Conservation (phyloP, 2,113 vertebrate genomes). For the Sander vitreus region DNA sequence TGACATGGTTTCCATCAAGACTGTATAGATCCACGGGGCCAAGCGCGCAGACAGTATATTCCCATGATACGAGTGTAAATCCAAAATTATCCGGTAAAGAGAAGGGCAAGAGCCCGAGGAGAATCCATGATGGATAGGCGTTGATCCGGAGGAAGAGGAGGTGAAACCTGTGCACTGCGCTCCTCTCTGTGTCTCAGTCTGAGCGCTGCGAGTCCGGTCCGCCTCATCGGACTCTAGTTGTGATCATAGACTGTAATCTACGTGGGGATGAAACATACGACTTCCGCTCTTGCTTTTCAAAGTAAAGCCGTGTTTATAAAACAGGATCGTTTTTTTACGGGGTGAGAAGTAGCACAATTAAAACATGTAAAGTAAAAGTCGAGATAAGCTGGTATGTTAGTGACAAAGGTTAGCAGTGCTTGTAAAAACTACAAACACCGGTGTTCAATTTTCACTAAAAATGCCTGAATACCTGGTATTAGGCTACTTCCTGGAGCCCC, state of each 20-base stretch:
- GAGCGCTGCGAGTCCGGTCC: neutral
- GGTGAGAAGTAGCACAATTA: neutral
- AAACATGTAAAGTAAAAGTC: neutral
- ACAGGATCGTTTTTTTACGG: neutral
- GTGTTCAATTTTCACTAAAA: neutral
- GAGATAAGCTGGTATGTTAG: neutral
- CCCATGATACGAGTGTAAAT: constrained; percentile 61
- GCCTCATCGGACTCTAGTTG: neutral
- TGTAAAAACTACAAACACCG: neutral
- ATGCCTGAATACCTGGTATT: neutral
- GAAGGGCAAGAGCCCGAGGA: constrained; percentile 2
- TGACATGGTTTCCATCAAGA: constrained; percentile 82
- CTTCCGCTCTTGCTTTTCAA: constrained; percentile 31
- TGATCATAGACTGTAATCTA: neutral
- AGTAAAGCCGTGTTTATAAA: constrained; percentile 20
- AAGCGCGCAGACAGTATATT: constrained; percentile 51
- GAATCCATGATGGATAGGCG: constrained; percentile 58
- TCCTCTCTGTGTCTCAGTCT: neutral
- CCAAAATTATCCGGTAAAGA: constrained; percentile 63
- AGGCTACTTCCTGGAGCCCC: neutral
- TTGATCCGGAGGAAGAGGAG: neutral
- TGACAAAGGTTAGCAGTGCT: neutral
- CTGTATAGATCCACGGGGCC: constrained; percentile 63
- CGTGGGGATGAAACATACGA: fast-evolving
- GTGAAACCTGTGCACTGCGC: neutral